These are phyloP conservation scores for Stratiolaelaps scimitus DNA, from an alignment of 1,140 invertebrate genomes.

Conservation along the genomic window DNA sequence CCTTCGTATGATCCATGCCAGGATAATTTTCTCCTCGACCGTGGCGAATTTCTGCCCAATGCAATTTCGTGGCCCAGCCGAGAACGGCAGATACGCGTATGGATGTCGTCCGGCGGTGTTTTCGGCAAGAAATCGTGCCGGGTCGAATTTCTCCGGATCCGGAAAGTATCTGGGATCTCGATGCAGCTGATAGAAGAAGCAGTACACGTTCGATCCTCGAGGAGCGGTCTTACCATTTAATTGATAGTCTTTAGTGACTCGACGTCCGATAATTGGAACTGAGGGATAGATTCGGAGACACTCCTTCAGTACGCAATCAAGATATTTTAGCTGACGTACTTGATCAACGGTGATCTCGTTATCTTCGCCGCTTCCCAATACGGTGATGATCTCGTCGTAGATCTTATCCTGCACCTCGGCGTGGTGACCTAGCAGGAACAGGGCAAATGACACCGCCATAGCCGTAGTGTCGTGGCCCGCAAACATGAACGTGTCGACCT, in stretches of 20 bases:
- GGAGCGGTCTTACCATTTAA: slow-evolving; percentile 40
- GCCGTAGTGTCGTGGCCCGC: slow-evolving; percentile 53
- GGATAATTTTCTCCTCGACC: slow-evolving; percentile 47
- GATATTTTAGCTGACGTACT: slow-evolving; percentile 45
- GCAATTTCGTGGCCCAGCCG: slow-evolving; percentile 42
- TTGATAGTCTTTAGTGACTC: slow-evolving; percentile 44
- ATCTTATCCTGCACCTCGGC: slow-evolving; percentile 54
- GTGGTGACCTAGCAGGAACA: slow-evolving; percentile 54
- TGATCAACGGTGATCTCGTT: slow-evolving; percentile 30
- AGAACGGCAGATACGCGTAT: slow-evolving; percentile 42
- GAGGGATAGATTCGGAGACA: slow-evolving; percentile 50
- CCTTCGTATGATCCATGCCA: slow-evolving; percentile 43
- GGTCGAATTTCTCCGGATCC: slow-evolving; percentile 48
- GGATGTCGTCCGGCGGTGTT: slow-evolving; percentile 41
- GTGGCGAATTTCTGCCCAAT: slow-evolving; percentile 49
- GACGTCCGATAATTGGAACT: slow-evolving; percentile 50
- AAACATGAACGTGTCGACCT: slow-evolving; percentile 52
- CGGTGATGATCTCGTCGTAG: slow-evolving; percentile 50
- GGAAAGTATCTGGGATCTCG: slow-evolving; percentile 43
- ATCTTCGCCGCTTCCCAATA: slow-evolving; percentile 40
- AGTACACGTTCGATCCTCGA: slow-evolving; percentile 37
- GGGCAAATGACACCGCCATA: slow-evolving; percentile 54
- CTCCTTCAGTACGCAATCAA: slow-evolving; percentile 53
- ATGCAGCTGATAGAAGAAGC: slow-evolving; percentile 42
- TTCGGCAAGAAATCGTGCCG: slow-evolving; percentile 43